Percentiles rank a stretch among this genome's conserved stretches.
Evolutionary conservation across 1,140 invertebrate genomes (phyloP).

Genomic region (Eupristina koningsbergeri): DNA sequence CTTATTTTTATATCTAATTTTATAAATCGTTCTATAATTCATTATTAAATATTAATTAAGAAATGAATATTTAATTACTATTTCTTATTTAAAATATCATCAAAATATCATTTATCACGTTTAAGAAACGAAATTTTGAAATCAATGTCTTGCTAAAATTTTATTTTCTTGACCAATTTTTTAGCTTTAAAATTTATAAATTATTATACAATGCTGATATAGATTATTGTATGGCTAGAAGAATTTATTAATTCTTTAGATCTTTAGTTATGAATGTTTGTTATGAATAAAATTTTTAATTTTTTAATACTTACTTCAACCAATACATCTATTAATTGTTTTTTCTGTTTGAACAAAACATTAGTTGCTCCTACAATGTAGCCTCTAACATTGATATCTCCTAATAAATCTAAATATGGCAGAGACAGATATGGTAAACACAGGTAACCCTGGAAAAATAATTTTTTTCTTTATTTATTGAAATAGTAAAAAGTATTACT

Average conservation of each 20-base stretch:
- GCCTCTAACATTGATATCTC: constrained; percentile 89
- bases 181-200: not conserved
- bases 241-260: not conserved
- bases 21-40: too few relatives aligned
- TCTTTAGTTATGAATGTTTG: not conserved
- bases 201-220: not conserved
- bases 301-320: constrained; percentile 81
- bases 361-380: constrained; percentile 98
- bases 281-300: not conserved
- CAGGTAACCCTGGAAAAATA: constrained; percentile 82
- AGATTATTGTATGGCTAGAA: not conserved
- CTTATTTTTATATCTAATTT: too few relatives aligned
- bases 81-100: not conserved
- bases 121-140: not conserved
- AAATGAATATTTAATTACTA: not conserved
- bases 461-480: not conserved
- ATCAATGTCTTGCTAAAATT: not conserved
- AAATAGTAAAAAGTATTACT: not conserved
- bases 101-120: not conserved
- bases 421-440: constrained; percentile 97
- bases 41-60: not conserved
- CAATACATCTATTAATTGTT: constrained; percentile 92
- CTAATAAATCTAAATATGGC: constrained; percentile 93
- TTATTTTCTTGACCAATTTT: not conserved
- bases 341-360: constrained; percentile 96